Conservation (phyloP, 2,113 vertebrate species). For the Malurus melanocephalus region DNA sequence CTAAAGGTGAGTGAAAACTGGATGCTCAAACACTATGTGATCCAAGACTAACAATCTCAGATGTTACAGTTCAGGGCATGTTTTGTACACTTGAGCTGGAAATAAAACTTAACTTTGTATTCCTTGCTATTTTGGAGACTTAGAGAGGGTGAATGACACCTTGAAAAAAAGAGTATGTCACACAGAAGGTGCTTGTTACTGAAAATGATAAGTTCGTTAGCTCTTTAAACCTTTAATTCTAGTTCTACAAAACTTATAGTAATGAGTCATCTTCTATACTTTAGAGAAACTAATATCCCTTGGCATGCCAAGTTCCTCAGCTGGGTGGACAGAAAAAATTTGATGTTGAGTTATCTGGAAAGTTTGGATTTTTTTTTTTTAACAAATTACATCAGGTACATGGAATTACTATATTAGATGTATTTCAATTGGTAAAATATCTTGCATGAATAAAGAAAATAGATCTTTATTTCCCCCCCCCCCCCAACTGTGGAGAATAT, state of each 20-base stretch:
- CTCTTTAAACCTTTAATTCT: background rate
- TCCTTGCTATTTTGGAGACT: background rate
- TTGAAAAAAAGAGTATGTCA: background rate
- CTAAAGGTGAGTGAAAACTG: background rate
- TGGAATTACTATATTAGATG: background rate
- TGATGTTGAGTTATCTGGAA: background rate
- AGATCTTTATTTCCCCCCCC: background rate
- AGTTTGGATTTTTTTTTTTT: background rate
- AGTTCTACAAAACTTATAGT: background rate
- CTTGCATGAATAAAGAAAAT: background rate
- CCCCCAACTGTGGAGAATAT: background rate
- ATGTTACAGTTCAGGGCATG: background rate
- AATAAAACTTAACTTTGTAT: background rate
- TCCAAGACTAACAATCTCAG: background rate
- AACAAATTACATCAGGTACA: background rate
- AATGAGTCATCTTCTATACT: background rate
- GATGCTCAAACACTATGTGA: fast-evolving
- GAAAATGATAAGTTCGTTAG: background rate
- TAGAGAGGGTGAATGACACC: background rate
- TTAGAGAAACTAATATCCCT: background rate
- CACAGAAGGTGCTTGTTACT: background rate
- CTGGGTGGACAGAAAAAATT: background rate
- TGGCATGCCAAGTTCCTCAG: background rate
- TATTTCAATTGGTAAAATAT: background rate
- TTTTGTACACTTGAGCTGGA: background rate